phyloP scores from a whole-genome alignment of 2,888 invertebrate genomes.

The Nephrotoma guestfalica region DNA sequence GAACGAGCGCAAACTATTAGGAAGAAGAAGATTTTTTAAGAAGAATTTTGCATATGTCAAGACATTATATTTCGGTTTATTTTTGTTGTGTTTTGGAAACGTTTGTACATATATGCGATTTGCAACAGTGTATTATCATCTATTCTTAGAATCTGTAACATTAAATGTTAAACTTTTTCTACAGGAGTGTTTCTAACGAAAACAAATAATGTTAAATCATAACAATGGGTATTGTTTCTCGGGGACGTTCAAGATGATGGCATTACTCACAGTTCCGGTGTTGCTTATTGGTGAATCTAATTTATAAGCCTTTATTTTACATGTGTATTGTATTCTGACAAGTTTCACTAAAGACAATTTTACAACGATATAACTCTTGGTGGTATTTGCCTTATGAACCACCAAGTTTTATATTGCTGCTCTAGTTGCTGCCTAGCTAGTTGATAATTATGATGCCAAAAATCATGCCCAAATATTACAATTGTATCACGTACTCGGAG shows the following conservation, averaged over 20 bases:
- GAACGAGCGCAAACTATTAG: not conserved
- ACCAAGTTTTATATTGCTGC: no score
- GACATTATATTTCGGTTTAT: not conserved
- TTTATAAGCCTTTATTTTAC: no score
- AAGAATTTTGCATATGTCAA: not conserved
- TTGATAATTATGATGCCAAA: no score
- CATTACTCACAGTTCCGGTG: no score
- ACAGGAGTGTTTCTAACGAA: not conserved
- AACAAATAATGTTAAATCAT: not conserved
- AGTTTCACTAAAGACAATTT: no score
- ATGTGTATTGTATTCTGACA: no score
- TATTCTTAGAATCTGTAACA: not conserved
- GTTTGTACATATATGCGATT: not conserved
- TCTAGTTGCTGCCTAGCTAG: no score
- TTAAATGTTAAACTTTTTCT: not conserved
- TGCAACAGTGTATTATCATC: not conserved
- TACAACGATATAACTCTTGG: no score
- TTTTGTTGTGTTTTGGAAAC: not conserved
- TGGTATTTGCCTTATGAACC: no score
- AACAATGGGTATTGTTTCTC: not conserved
- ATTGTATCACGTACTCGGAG: no score
- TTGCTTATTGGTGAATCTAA: no score
- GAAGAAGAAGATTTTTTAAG: not conserved
- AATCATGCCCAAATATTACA: no score
- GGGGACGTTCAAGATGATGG: not conserved